These are phyloP conservation scores for Rhinoptilus africanus DNA, from an alignment of 2,113 vertebrate genomes.

Conservation along the genomic window DNA sequence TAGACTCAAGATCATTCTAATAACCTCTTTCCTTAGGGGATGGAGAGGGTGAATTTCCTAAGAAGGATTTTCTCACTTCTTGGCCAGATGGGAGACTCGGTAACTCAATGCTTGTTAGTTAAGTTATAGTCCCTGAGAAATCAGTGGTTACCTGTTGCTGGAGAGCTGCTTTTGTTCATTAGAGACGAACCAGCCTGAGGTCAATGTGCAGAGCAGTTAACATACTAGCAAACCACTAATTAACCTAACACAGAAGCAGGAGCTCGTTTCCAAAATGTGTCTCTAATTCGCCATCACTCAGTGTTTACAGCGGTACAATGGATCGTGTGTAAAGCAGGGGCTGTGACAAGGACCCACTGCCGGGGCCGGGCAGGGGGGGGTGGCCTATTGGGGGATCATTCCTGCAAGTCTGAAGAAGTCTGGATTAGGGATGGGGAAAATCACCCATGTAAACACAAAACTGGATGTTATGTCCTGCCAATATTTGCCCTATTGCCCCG, in stretches of 20 bases:
- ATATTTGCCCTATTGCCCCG: background rate
- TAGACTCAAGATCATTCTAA: background rate
- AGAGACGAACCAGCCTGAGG: constrained; percentile 37
- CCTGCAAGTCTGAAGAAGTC: background rate
- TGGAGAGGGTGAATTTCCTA: constrained; percentile 2
- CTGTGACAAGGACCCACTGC: background rate
- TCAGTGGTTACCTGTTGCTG: constrained; percentile 49
- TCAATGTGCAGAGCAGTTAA: constrained; percentile 54
- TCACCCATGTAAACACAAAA: background rate
- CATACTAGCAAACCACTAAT: constrained; percentile 67
- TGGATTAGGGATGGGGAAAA: background rate
- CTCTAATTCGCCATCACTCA: background rate
- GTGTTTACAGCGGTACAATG: background rate
- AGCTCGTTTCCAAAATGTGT: background rate
- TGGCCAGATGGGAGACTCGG: constrained; percentile 13
- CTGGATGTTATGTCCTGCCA: background rate
- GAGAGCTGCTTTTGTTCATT: constrained; percentile 56
- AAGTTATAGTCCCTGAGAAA: constrained; percentile 53
- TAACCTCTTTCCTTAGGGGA: constrained; percentile 17
- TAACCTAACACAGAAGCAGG: constrained; percentile 24
- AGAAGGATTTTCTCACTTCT: constrained; percentile 31
- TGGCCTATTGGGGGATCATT: background rate
- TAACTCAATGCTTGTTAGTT: background rate
- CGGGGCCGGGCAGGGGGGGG: background rate
- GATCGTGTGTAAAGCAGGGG: background rate